phyloP scores from a whole-genome alignment of 2,797 vertebrate genomes.

The Sebastes trivittatus region DNA sequence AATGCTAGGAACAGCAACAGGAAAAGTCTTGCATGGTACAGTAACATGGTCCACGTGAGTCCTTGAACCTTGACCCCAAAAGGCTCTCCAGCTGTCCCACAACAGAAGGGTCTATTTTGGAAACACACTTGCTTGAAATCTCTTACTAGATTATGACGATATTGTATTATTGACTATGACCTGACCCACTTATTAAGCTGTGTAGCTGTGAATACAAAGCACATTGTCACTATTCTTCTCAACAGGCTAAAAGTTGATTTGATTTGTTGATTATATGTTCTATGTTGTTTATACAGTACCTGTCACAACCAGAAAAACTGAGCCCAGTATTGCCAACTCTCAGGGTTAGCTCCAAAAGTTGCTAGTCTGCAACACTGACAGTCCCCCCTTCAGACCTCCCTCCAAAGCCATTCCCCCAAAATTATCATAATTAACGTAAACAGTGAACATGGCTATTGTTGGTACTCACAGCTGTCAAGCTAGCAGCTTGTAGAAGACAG shows the following conservation, averaged over 20 bases:
- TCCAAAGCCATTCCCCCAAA: no score
- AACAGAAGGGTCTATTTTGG: slow-evolving; percentile 61
- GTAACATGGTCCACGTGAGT: slow-evolving; percentile 30
- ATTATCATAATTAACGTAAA: no score
- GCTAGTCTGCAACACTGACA: no score
- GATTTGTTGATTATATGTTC: background rate
- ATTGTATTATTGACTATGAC: slow-evolving; percentile 58
- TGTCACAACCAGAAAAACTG: background rate
- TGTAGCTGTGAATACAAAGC: slow-evolving; percentile 23
- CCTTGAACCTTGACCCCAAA: slow-evolving; percentile 57
- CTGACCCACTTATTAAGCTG: slow-evolving; percentile 36
- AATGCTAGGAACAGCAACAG: slow-evolving; percentile 11
- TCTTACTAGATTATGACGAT: slow-evolving; percentile 39
- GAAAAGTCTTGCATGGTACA: slow-evolving; percentile 6
- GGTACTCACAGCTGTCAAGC: no score
- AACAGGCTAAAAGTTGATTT: background rate
- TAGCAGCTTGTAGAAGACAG: no score
- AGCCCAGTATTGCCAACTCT: no score
- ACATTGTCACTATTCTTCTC: background rate
- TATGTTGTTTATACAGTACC: background rate
- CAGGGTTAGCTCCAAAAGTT: no score
- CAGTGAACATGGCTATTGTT: no score
- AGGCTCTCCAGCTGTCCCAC: slow-evolving; percentile 49
- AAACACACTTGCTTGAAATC: slow-evolving; percentile 41
- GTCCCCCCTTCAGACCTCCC: no score